phyloP scores from a whole-genome alignment of 1,140 invertebrate genomes.

The Pseudachorutes palmiensis region DNA sequence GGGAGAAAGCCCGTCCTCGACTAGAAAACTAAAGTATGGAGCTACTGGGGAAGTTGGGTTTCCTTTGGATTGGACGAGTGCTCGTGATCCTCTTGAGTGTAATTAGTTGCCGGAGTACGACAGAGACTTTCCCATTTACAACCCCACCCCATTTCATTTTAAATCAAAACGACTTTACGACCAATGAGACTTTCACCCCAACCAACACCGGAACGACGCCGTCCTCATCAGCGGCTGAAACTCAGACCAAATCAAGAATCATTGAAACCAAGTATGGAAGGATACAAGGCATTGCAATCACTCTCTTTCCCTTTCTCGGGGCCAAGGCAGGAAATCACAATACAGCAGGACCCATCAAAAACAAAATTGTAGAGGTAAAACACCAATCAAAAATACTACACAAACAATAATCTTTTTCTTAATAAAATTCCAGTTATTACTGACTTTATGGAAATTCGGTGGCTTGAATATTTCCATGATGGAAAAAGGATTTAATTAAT shows the following conservation, averaged over 20 bases:
- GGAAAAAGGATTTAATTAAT: background rate
- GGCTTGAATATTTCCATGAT: too few relatives aligned
- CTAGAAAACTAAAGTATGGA: too few relatives aligned
- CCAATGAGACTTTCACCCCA: background rate
- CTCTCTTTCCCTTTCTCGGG: constrained; percentile 33
- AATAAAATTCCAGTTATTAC: too few relatives aligned
- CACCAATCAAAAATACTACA: background rate
- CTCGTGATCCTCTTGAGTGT: constrained; percentile 17
- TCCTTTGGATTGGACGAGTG: background rate
- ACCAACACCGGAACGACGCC: background rate
- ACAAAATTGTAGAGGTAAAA: constrained; percentile 19
- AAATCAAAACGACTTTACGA: background rate
- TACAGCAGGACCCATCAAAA: constrained; percentile 2
- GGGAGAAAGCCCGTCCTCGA: too few relatives aligned
- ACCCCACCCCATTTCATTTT: background rate
- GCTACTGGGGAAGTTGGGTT: too few relatives aligned
- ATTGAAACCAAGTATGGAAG: constrained; percentile 47
- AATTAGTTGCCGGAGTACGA: constrained; percentile 15
- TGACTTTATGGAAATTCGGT: too few relatives aligned
- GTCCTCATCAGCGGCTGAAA: background rate
- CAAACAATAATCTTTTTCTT: background rate
- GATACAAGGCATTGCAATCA: constrained; percentile 42
- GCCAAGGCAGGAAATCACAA: background rate
- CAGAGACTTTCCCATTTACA: background rate
- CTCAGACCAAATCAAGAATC: constrained; percentile 36